Conservation (phyloP, 2,797 vertebrate species). For the Chaunax sp. region DNA sequence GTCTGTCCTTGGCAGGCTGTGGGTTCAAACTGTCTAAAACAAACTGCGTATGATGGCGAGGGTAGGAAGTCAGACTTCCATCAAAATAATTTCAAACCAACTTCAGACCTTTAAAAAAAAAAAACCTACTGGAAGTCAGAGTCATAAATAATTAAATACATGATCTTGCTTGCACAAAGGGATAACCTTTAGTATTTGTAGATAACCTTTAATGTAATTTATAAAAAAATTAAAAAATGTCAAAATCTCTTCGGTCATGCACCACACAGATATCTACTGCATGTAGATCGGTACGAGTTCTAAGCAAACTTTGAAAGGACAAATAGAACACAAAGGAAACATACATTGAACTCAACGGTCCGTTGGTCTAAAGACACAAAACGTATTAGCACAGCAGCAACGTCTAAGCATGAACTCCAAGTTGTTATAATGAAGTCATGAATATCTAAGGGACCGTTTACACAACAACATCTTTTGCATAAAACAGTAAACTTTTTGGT, state of each 20-base stretch:
- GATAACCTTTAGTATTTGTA: slow-evolving; percentile 16
- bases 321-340: neutral
- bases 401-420: neutral
- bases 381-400: neutral
- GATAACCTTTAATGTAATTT: no score
- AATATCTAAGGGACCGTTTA: neutral
- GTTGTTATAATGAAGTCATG: no score
- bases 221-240: neutral
- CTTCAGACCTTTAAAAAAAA: slow-evolving; percentile 2
- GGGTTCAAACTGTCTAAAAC: slow-evolving; percentile 35
- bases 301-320: neutral
- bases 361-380: no score
- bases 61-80: slow-evolving; percentile 18
- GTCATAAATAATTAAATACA: slow-evolving; percentile 17
- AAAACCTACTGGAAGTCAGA: neutral
- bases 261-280: neutral
- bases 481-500: no score
- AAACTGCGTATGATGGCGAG: slow-evolving; percentile 15
- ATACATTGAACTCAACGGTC: neutral
- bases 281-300: neutral
- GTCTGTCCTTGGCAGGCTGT: slow-evolving; percentile 60
- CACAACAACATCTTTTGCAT: no score
- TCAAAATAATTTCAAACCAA: slow-evolving; percentile 27
- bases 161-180: neutral
- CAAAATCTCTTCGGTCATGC: slow-evolving; percentile 1